Conservation (phyloP, 2,113 vertebrate genomes). For the Strix uralensis region DNA sequence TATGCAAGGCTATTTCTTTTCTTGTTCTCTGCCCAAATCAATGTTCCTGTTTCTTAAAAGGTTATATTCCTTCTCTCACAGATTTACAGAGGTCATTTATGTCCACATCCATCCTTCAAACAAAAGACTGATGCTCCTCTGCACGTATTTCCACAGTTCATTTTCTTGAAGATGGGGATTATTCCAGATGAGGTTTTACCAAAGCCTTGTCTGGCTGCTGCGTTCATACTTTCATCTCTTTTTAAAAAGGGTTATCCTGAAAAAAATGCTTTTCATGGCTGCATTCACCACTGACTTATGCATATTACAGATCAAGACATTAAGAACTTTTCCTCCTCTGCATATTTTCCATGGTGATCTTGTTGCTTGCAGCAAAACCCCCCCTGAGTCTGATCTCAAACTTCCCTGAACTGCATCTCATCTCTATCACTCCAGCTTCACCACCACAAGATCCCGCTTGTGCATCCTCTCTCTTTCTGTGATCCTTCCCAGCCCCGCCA, state of each 20-base stretch:
- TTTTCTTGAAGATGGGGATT: neutral
- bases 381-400: neutral
- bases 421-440: neutral
- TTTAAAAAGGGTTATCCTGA: neutral
- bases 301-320: neutral
- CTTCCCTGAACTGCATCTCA: neutral
- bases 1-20: neutral
- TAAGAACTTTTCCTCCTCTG: neutral
- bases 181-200: neutral
- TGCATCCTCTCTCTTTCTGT: rapidly evolving
- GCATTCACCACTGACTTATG: neutral
- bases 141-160: neutral
- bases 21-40: neutral
- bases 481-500: neutral
- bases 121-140: neutral
- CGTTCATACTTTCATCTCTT: neutral
- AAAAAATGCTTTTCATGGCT: neutral
- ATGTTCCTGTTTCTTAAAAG: neutral
- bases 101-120: neutral
- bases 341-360: neutral
- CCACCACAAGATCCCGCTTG: neutral
- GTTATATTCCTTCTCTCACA: neutral
- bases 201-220: neutral
- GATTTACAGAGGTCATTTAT: neutral
- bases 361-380: neutral